Conservation (phyloP, 2,113 vertebrate genomes). For the Psilopsiagon aymara region DNA sequence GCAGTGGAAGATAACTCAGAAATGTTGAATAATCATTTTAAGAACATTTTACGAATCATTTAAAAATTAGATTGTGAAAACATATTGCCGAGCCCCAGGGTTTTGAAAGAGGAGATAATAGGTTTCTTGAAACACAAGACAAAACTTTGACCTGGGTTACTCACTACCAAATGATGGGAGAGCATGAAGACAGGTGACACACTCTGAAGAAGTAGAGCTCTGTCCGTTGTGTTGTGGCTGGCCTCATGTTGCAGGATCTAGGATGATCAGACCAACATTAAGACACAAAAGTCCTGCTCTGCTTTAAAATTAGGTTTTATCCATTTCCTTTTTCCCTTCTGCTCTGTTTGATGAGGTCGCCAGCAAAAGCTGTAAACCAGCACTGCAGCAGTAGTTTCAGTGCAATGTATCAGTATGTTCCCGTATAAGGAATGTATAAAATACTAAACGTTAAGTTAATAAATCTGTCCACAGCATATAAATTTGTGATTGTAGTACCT, state of each 20-base stretch:
- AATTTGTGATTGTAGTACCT: neutral
- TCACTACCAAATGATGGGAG: neutral
- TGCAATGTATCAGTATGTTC: neutral
- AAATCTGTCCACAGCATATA: slow-evolving; percentile 37
- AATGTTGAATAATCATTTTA: neutral
- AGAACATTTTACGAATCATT: neutral
- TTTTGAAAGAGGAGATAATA: neutral
- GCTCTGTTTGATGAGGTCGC: neutral
- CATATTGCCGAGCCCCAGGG: neutral
- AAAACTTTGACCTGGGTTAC: neutral
- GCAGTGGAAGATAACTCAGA: neutral
- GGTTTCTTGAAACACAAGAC: neutral
- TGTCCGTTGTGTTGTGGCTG: neutral
- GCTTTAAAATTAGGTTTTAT: neutral
- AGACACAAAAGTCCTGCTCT: neutral
- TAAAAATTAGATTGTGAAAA: neutral
- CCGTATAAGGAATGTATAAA: slow-evolving; percentile 8
- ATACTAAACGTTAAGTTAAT: neutral
- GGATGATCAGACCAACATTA: neutral
- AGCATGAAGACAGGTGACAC: neutral
- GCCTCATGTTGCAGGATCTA: neutral
- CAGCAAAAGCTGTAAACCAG: neutral
- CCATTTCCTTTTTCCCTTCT: neutral
- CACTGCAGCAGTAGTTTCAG: neutral
- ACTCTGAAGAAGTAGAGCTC: neutral